Percentiles rank a stretch among this genome's conserved stretches.
phyloP scores from a whole-genome alignment of 2,888 invertebrate genomes.

The Pilophorus perplexus region DNA sequence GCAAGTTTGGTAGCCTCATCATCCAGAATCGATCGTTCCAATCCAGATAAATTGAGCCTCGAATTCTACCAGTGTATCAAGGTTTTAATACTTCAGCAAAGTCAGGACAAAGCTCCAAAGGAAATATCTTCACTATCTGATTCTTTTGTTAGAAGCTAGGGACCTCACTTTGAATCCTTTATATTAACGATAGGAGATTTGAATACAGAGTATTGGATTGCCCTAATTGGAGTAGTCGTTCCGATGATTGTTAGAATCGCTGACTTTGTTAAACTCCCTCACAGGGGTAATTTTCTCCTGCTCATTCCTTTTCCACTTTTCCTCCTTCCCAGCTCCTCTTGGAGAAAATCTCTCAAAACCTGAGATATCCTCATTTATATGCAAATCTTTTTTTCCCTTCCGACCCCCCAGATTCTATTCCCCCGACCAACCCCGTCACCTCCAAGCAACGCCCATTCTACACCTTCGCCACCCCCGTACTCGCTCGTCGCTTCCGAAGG shows the following conservation, averaged over 20 bases:
- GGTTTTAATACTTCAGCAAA: no score
- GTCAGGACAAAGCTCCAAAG: no score
- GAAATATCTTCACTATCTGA: slow-evolving; percentile 6
- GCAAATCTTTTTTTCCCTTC: slow-evolving; percentile 30
- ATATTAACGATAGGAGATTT: slow-evolving; percentile 20
- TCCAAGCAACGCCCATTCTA: neutral
- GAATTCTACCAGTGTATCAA: no score
- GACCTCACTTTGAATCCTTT: neutral
- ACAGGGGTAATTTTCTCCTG: slow-evolving; percentile 22
- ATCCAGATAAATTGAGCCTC: no score
- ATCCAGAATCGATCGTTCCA: no score
- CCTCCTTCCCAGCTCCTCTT: neutral
- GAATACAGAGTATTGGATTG: slow-evolving; percentile 29
- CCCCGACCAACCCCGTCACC: neutral
- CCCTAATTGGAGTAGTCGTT: slow-evolving; percentile 26
- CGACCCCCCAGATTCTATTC: neutral
- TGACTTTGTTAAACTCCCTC: slow-evolving; percentile 22
- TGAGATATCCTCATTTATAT: slow-evolving; percentile 39
- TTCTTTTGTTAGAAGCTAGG: slow-evolving; percentile 9
- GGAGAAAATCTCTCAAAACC: slow-evolving; percentile 29
- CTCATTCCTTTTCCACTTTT: neutral
- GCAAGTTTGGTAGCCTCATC: no score
- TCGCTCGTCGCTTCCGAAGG: neutral
- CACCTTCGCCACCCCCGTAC: neutral
- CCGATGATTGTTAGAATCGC: slow-evolving; percentile 27